phyloP scores from a whole-genome alignment of 1,140 invertebrate genomes.

The Oryctes rhinoceros region DNA sequence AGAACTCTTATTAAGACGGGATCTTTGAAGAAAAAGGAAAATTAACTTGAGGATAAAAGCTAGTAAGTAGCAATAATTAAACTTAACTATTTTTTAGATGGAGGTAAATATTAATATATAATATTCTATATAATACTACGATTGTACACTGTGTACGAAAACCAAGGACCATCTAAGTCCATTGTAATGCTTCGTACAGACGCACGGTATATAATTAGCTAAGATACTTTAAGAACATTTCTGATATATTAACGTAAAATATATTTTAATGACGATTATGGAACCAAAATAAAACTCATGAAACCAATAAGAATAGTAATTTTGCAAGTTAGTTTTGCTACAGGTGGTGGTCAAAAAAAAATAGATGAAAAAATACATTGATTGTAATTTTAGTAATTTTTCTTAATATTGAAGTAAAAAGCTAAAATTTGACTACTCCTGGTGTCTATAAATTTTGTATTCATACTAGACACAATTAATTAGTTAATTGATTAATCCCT shows the following conservation, averaged over 20 bases:
- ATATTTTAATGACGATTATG: not conserved
- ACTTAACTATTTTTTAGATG: not conserved
- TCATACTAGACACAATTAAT: too few relatives aligned
- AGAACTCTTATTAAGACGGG: too few relatives aligned
- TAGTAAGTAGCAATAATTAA: constrained; percentile 11
- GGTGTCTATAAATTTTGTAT: too few relatives aligned
- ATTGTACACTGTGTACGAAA: too few relatives aligned
- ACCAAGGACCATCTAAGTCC: too few relatives aligned
- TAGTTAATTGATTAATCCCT: too few relatives aligned
- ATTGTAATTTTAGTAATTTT: too few relatives aligned
- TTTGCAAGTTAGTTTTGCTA: not conserved
- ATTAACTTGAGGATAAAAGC: not conserved
- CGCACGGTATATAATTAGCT: too few relatives aligned
- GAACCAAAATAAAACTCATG: not conserved
- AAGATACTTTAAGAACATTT: not conserved
- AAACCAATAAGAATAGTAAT: not conserved
- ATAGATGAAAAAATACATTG: too few relatives aligned
- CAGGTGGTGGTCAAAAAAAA: not conserved
- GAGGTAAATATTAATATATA: not conserved
- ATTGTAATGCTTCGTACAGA: too few relatives aligned
- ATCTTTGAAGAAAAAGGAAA: not conserved
- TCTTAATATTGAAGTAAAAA: too few relatives aligned
- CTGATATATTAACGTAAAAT: constrained; percentile 15
- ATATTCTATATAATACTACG: not conserved
- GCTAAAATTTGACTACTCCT: too few relatives aligned